Conservation (phyloP, 2,888 invertebrate species). For the Dicroscelio sp. region DNA sequence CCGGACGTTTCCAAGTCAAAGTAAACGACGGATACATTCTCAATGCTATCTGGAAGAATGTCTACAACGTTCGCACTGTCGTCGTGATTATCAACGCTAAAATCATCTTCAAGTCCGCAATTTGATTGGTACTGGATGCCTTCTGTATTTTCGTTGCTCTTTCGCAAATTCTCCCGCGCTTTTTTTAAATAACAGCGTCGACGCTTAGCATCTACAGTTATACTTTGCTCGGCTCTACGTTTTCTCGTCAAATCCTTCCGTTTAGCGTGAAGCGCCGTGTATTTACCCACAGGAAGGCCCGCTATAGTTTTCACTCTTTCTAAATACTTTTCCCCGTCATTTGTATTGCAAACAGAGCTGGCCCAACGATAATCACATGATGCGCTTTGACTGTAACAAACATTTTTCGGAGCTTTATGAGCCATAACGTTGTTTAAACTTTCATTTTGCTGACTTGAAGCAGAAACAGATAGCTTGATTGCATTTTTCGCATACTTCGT, state of each 20-base stretch:
- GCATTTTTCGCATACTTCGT: conserved; percentile 32
- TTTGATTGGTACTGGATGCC: conserved; percentile 79
- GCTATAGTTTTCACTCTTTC: background rate
- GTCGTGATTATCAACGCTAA: background rate
- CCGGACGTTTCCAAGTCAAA: conserved; percentile 84
- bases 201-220: conserved; percentile 14
- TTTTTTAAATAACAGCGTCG: conserved; percentile 3
- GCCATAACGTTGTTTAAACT: conserved; percentile 56
- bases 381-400: conserved; percentile 43
- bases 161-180: conserved; percentile 36
- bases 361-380: conserved; percentile 46
- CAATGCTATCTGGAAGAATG: background rate
- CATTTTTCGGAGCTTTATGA: conserved; percentile 82
- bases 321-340: conserved; percentile 47
- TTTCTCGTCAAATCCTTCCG: conserved; percentile 19
- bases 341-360: conserved; percentile 49
- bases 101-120: conserved; percentile 70
- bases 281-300: conserved; percentile 33
- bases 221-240: background rate
- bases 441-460: conserved; percentile 45
- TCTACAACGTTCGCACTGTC: background rate
- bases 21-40: conserved; percentile 73
- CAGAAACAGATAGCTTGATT: conserved; percentile 19
- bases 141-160: conserved; percentile 52
- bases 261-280: conserved; percentile 5